Evolutionary conservation across 2,888 invertebrate genomes (phyloP).

Genomic region (Diplazon laetatorius): DNA sequence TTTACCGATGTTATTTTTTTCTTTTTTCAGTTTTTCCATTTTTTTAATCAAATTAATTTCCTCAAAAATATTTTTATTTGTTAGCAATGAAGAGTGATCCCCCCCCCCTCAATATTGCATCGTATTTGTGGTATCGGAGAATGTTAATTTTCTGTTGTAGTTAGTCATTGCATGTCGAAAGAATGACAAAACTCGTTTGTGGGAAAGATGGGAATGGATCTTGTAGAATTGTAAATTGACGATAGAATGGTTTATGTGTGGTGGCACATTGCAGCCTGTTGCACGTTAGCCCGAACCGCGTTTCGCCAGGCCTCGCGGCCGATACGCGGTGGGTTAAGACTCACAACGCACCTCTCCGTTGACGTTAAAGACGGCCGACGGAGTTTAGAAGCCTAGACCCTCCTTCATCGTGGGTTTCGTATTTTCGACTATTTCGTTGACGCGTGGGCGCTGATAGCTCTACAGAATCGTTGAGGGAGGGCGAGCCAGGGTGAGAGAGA

Average conservation of each 20-base stretch:
- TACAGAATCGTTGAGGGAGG: constrained; percentile 15
- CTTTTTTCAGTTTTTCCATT: too few relatives aligned
- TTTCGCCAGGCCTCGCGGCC: constrained; percentile 7
- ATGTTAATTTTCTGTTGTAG: constrained; percentile 1
- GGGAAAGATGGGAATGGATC: too few relatives aligned
- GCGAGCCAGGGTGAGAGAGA: constrained; percentile 27
- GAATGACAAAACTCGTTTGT: too few relatives aligned
- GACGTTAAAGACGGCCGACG: constrained; percentile 32
- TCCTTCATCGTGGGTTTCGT: constrained; percentile 17
- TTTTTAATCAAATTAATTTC: too few relatives aligned
- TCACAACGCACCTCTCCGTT: constrained; percentile 14
- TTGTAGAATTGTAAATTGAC: too few relatives aligned
- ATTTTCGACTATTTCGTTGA: constrained; percentile 32
- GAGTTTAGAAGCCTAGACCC: constrained; percentile 37
- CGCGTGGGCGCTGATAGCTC: constrained; percentile 33
- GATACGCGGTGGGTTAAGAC: too few relatives aligned
- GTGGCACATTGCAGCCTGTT: constrained; percentile 48
- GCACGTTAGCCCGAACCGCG: constrained; percentile 29
- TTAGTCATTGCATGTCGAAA: too few relatives aligned
- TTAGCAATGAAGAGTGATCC: too few relatives aligned
- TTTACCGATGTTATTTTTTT: too few relatives aligned
- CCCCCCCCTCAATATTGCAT: too few relatives aligned
- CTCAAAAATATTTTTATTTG: too few relatives aligned
- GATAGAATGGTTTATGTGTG: neutral
- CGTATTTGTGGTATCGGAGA: too few relatives aligned